A percentile compares a stretch with the other conserved stretches of the same genome.
These are phyloP conservation scores for Phalera bucephala DNA, from an alignment of 2,888 invertebrate species.

Conservation along the genomic window DNA sequence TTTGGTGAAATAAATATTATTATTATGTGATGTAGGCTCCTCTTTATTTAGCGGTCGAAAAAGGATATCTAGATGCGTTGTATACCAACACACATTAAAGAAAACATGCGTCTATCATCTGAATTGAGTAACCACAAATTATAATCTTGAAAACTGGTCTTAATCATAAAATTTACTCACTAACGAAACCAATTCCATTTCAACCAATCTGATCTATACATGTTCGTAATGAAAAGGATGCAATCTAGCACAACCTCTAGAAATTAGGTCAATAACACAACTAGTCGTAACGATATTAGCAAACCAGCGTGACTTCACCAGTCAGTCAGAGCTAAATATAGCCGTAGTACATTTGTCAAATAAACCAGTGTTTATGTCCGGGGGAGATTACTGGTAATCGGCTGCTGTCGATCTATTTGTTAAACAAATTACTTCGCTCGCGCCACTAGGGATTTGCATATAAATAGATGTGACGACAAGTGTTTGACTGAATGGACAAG, in stretches of 20 bases:
- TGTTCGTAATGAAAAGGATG: neutral
- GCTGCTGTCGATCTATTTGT: conserved; percentile 1
- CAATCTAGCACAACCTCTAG: conserved; percentile 1
- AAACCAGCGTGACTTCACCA: conserved; percentile 17
- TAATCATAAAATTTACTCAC: too few relatives aligned
- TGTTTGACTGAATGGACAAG: neutral
- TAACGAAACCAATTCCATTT: neutral
- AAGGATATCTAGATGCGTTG: too few relatives aligned
- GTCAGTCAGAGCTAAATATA: conserved; percentile 17
- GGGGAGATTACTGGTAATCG: conserved; percentile 1
- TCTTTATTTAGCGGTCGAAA: too few relatives aligned
- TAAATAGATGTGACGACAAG: neutral
- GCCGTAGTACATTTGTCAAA: conserved; percentile 12
- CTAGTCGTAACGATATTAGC: conserved; percentile 10
- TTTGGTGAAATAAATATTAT: too few relatives aligned
- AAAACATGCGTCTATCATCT: too few relatives aligned
- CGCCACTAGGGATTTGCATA: neutral
- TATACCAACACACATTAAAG: too few relatives aligned
- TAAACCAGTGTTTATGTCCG: conserved; percentile 12
- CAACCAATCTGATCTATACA: neutral
- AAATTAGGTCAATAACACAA: conserved; percentile 8
- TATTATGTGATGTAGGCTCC: too few relatives aligned
- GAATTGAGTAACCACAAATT: too few relatives aligned
- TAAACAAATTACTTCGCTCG: neutral
- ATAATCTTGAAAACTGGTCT: too few relatives aligned